Evolutionary conservation across 2,797 vertebrate genomes (phyloP), one percentile per base, ranked within the genome.

Genomic region (Hyperoplus lanceolatus): DNA sequence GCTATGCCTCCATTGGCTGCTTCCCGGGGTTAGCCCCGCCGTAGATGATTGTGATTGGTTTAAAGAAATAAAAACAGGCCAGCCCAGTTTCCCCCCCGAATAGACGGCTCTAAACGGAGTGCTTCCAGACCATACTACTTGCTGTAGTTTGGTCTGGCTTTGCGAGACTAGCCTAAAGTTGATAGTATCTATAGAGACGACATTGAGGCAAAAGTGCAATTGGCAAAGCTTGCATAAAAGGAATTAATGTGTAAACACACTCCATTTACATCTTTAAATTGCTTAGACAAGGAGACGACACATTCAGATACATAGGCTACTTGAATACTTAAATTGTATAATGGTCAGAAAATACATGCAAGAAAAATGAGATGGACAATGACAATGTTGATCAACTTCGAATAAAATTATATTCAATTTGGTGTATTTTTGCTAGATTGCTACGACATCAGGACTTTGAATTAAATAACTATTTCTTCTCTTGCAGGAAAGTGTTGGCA

Each of bases 401-500:
- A 43, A 4, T 63, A 2, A 54, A 6, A 11, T 55, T 29, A 29
- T 29, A 29, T 29, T 29, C 29, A 29, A 29, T 29, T 29, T 29
- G 29, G 29, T 2, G 29, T 29, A 29, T 29, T 29, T 29, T 29
- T 29, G 29, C 29, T 29, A 29, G 29, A 29, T 29, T 29, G 29
- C 29, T 29, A 29, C 29, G 29, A 29, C 29, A 29, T 29, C 29
- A 29, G 29, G 29, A 29, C 29, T 29, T 29, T 29, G 2, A 59
- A 7, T 75, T 51, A 72, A 73, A 29, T 38, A 0, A 51, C 0
- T 67, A 0, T 63, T 66, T 7, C 83, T 51, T 86, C n/a, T 80
- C 53, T 92, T 81, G 4, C 86, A 93, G 93, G 84, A 67, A 50
- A 13, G 50, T 63, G 49, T 18, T 56, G 21, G 58, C 15, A 59